Evolutionary conservation across 2,797 vertebrate genomes (phyloP).

Genomic region (Pangasius larnaudii): DNA sequence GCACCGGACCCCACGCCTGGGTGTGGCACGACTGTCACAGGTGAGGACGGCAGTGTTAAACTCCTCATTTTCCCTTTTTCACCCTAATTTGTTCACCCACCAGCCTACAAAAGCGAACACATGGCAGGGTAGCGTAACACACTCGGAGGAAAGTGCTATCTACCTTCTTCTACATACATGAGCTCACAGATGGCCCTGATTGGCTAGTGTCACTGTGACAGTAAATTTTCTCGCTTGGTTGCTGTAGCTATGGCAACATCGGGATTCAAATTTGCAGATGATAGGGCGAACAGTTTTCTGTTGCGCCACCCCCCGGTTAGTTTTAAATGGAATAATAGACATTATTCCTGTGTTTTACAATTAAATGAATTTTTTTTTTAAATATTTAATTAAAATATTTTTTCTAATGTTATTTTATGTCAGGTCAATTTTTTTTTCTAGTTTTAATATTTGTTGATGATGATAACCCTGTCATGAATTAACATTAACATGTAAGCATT

Average conservation of each 20-base stretch:
- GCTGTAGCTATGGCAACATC: not conserved
- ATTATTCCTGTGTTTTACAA: not conserved
- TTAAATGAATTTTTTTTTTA: too few relatives aligned
- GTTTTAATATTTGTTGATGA: not conserved
- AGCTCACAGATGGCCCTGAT: not conserved
- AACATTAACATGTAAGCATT: not conserved
- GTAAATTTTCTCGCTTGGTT: not conserved
- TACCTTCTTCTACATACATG: not conserved
- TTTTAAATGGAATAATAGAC: not conserved
- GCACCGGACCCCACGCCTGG: constrained; percentile 88
- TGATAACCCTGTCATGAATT: not conserved
- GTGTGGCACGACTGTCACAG: constrained; percentile 97
- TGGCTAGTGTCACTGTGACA: not conserved
- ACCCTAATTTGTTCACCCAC: not conserved
- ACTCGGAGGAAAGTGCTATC: not conserved
- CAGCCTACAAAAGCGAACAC: not conserved
- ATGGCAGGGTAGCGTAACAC: not conserved
- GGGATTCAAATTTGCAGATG: not conserved
- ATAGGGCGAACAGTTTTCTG: too few relatives aligned
- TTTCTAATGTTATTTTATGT: not conserved
- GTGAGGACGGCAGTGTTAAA: constrained; percentile 62
- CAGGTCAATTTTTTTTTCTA: not conserved
- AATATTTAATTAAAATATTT: too few relatives aligned
- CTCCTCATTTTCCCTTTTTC: not conserved
- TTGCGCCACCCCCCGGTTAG: too few relatives aligned